Conservation (phyloP, 2,797 vertebrate genomes). For the Borostomias antarcticus region DNA sequence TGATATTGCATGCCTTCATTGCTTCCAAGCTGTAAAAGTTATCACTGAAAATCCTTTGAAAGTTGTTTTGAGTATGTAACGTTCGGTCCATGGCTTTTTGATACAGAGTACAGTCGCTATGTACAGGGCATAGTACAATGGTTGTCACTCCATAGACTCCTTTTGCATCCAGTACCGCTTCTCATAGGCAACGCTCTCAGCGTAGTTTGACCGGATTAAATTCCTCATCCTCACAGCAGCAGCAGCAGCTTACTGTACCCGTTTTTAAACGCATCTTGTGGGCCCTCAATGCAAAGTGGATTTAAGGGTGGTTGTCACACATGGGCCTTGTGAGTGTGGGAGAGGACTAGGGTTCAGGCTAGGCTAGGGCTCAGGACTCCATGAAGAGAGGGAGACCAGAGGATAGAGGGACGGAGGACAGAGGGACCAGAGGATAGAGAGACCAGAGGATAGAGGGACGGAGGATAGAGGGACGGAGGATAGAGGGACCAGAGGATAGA, state of each 20-base stretch:
- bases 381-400: slow-evolving; percentile 4
- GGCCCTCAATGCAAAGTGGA: slow-evolving; percentile 23
- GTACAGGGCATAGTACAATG: slow-evolving; percentile 7
- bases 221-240: slow-evolving; percentile 17
- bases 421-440: background rate
- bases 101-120: no score
- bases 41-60: slow-evolving; percentile 22
- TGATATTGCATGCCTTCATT: slow-evolving; percentile 29
- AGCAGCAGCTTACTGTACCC: slow-evolving; percentile 7
- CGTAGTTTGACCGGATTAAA: slow-evolving; percentile 22
- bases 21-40: background rate
- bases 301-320: slow-evolving; percentile 1
- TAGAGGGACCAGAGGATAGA: background rate
- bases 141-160: background rate
- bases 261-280: slow-evolving; percentile 9
- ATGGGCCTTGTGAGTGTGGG: slow-evolving; percentile 1
- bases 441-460: background rate
- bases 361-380: background rate
- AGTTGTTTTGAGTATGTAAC: background rate
- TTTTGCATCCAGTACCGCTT: background rate
- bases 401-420: background rate
- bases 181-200: slow-evolving; percentile 5
- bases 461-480: background rate
- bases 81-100: slow-evolving; percentile 12
- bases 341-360: background rate